Evolutionary conservation across 2,113 vertebrate species (phyloP).

Genomic region (Lamprologus tigripictilis): DNA sequence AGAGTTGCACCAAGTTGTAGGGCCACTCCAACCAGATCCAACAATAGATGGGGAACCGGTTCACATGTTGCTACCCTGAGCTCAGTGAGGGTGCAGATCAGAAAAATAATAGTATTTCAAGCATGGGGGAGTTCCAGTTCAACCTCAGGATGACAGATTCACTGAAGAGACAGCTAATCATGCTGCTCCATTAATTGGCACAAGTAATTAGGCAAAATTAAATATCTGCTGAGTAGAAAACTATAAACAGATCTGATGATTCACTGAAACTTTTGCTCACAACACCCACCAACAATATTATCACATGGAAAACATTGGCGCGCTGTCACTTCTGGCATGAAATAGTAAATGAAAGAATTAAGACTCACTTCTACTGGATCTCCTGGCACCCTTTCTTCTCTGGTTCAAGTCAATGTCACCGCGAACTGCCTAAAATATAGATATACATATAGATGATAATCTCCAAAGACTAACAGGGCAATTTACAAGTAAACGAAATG

Average conservation of each 20-base stretch:
- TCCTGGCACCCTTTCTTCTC: neutral
- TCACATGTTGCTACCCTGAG: neutral
- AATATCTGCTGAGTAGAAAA: neutral
- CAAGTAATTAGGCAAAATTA: neutral
- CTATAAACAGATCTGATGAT: neutral
- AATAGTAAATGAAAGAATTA: neutral
- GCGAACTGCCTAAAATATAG: neutral
- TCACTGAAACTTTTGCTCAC: neutral
- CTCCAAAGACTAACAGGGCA: neutral
- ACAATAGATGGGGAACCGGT: neutral
- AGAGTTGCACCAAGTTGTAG: neutral
- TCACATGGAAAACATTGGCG: neutral
- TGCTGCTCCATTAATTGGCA: neutral
- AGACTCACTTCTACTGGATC: constrained; percentile 12
- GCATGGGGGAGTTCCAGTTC: neutral
- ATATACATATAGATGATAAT: neutral
- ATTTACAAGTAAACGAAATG: neutral
- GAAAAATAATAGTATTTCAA: neutral
- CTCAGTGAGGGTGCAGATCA: neutral
- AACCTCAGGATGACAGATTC: neutral
- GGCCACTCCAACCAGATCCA: neutral
- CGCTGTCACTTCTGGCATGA: neutral
- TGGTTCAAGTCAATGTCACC: neutral
- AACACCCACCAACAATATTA: neutral
- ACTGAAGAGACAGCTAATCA: neutral